Evolutionary conservation across 2,797 vertebrate genomes (phyloP).

Genomic region (Danionella dracula): DNA sequence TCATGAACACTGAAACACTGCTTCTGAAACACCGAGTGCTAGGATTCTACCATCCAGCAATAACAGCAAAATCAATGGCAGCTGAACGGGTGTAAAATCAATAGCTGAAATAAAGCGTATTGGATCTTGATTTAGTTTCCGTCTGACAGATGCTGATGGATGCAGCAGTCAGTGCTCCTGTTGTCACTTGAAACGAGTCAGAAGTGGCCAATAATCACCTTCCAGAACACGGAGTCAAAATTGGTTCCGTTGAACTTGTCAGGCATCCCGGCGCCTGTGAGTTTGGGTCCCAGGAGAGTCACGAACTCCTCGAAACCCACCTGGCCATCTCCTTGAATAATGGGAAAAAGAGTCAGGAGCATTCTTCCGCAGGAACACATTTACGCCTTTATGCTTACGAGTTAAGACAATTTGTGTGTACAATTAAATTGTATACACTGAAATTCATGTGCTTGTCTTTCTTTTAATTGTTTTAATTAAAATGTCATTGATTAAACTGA

Average conservation of each 20-base stretch:
- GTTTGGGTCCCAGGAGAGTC: slow-evolving; percentile 91
- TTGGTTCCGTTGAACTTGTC: slow-evolving; percentile 93
- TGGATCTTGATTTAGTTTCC: not conserved
- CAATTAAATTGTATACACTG: no score
- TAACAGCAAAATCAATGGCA: no score
- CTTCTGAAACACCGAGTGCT: not conserved
- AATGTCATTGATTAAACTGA: no score
- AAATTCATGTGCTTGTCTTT: no score
- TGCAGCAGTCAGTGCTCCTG: not conserved
- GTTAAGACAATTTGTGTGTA: no score
- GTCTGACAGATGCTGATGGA: not conserved
- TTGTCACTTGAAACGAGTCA: slow-evolving; percentile 44
- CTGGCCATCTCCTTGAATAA: slow-evolving; percentile 83
- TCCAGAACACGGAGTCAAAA: slow-evolving; percentile 98
- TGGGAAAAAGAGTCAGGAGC: not conserved
- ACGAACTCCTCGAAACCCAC: slow-evolving; percentile 98
- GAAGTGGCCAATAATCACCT: slow-evolving; percentile 66
- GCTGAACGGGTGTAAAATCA: no score
- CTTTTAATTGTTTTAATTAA: no score
- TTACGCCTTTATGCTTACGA: not conserved
- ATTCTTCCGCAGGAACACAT: not conserved
- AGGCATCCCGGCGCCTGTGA: slow-evolving; percentile 87
- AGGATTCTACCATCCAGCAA: no score
- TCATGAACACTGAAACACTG: no score
- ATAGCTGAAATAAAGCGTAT: not conserved